Base-by-base conservation (phyloP, 53 echinoderm and acorn worm genomes). In the Stichopus horrens region DNA sequence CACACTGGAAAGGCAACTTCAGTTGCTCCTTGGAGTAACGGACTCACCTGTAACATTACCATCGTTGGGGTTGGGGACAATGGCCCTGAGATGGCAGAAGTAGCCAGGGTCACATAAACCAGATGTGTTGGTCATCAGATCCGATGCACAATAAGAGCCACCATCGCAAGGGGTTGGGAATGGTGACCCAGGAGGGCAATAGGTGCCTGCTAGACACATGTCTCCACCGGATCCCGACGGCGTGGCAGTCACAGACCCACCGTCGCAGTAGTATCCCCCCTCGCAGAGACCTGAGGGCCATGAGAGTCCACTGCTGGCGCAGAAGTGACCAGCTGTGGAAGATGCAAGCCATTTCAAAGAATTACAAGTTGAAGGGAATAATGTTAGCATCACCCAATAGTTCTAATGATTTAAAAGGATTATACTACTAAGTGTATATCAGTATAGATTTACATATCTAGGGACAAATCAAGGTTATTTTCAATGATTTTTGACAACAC, bases 241-340 rank as follows among this genome's bases (percentile, higher is more conserved):
- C 75, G 95, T 95, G 57, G 91, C 86, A 8, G 91, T 89, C 58
- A 86, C 88, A 9, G 95, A 94, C 7, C 95, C 89, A 5, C 95
- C 97, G 8, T 81, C 88, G 88, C 97, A 97, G 89, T 97, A 97
- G 91, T 90, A 97, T 13, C 97, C 97, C 1, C 97, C 97, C 66
- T 94, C 90, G 83, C 97, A 97, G 67, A 90, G 75, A 22, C 90
- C 95, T 2, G 95, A 91, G 0, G 97, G 95, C 90, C 91, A 92
- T 14, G 87, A 52, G 18, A 97, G 92, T 19, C 96, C 98, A 63
- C 58, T 88, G 86, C 98, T 97, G 9, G 98, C 95, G 74, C 98
- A 97, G 91, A 94, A 97, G 13, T 83, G 89, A 21, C 98, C 98
- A 87, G 94, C 95, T 96, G 88, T 6, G 66, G 51, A 92, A 13